Conservation (phyloP, 2,888 invertebrate species). For the Sarcophaga rosellei region DNA sequence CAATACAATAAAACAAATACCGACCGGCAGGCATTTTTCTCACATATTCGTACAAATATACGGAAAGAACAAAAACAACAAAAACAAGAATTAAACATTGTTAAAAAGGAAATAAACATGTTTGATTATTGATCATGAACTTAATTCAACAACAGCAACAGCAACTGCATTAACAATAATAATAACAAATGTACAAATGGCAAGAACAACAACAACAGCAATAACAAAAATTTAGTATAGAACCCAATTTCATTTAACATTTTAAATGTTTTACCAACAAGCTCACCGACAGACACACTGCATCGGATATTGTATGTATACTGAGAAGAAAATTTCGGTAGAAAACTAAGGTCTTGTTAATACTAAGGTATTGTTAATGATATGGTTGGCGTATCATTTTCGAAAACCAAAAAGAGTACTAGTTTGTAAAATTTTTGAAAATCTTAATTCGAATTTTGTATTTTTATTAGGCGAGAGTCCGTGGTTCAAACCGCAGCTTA, state of each 20-base stretch:
- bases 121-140: conserved; percentile 15
- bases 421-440: no score
- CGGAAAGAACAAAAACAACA: not conserved
- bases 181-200: not conserved
- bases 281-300: not conserved
- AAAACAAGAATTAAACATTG: conserved; percentile 9
- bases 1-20: not conserved
- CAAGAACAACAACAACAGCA: not conserved
- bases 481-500: no score
- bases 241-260: conserved; percentile 4
- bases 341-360: no score
- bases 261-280: not conserved
- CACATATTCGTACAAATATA: not conserved
- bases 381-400: no score
- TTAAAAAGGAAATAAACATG: conserved; percentile 25
- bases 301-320: not conserved
- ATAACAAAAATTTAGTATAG: not conserved
- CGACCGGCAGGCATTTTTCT: not conserved
- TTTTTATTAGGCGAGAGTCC: no score
- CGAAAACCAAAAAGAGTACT: accelerated
- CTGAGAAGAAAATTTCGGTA: not conserved
- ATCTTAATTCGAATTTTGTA: no score
- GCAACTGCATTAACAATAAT: not conserved
- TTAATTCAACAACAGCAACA: not conserved
- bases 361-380: no score